Base-by-base conservation (phyloP, 1,140 invertebrate genomes). In the Hyles vespertilio region DNA sequence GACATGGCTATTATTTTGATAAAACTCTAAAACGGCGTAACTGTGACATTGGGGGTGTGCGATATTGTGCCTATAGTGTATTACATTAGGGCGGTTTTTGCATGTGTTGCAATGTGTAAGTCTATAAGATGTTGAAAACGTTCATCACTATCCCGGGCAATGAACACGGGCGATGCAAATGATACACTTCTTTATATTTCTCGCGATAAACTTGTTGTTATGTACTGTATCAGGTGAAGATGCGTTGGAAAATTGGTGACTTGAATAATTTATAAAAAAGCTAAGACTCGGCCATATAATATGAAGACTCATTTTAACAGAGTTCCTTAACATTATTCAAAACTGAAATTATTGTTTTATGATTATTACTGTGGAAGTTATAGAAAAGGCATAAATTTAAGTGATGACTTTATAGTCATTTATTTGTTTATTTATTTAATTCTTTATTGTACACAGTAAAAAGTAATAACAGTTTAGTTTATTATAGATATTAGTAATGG, bases 1-100 rank as follows among this genome's bases (percentile, higher is more conserved):
- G 84, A 87, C 84, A 82, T 74, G 73, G 80, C 81, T 77, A 88
- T 88, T 88, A 86, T 84, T 80, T 74, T 67, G 58, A 40, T 60
- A 64, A 55, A 65, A 67, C 52, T 34, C 47, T 43, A 56, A 68
- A 77, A 78, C 52, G 70, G 47, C 63, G 11, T 70, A 77, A 63
- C 52, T 53, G 44, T 61, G 8, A 5, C 5, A 3, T 34, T 7
- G 7, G n/a, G n/a, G 55, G 22, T 51, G 32, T 32, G 9, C 61
- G 44, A 72, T 49, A 72, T 57, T 74, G 2, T 10, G 34, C 64
- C 57, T 64, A 75, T 62, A 44, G 5, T 1, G 0, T 12, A 11
- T 33, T 32, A 2, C 3, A 57, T 68, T 67, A n/a, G 57, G 60
- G n/a, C 34, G 7, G 45, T 51, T 60, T 61, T 73, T 10, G 47